These are phyloP conservation scores for Dioctria rufipes DNA, from an alignment of 2,888 invertebrate species.

Conservation along the genomic window DNA sequence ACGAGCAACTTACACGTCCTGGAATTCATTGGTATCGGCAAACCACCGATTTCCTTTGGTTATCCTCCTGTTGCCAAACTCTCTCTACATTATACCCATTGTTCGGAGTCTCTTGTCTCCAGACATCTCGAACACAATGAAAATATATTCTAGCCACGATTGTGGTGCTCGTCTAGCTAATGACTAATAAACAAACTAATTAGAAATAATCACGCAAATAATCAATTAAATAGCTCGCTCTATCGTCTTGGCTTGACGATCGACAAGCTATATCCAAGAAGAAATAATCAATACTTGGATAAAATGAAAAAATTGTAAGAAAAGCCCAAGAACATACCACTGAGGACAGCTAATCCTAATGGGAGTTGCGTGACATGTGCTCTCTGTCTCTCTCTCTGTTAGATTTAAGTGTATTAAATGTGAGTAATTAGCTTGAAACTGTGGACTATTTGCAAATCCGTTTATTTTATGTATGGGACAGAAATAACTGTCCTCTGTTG, in stretches of 20 bases:
- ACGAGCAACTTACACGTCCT: neutral
- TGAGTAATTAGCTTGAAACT: slow-evolving; percentile 57
- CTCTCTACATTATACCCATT: too few relatives aligned
- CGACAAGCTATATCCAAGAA: slow-evolving; percentile 32
- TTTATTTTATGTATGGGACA: slow-evolving; percentile 13
- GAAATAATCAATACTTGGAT: slow-evolving; percentile 29
- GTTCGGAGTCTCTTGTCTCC: too few relatives aligned
- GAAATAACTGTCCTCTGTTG: neutral
- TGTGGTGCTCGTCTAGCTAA: too few relatives aligned
- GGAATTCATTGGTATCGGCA: slow-evolving; percentile 38
- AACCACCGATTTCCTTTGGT: slow-evolving; percentile 21
- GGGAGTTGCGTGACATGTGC: slow-evolving; percentile 6
- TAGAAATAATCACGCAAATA: too few relatives aligned
- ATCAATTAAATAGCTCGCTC: too few relatives aligned
- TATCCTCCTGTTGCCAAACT: slow-evolving; percentile 26
- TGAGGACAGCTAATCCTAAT: neutral
- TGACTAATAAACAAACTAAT: too few relatives aligned
- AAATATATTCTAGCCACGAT: too few relatives aligned
- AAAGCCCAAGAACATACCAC: neutral
- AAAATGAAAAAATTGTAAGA: slow-evolving; percentile 36
- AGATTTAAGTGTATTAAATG: slow-evolving; percentile 56
- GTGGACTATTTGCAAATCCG: slow-evolving; percentile 43
- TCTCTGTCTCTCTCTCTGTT: neutral
- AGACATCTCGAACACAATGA: too few relatives aligned
- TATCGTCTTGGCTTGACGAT: slow-evolving; percentile 27